A percentile compares a stretch with the other conserved stretches of the same genome.
phyloP scores from a whole-genome alignment of 2,888 invertebrate species.

The Drosophila meridiana region DNA sequence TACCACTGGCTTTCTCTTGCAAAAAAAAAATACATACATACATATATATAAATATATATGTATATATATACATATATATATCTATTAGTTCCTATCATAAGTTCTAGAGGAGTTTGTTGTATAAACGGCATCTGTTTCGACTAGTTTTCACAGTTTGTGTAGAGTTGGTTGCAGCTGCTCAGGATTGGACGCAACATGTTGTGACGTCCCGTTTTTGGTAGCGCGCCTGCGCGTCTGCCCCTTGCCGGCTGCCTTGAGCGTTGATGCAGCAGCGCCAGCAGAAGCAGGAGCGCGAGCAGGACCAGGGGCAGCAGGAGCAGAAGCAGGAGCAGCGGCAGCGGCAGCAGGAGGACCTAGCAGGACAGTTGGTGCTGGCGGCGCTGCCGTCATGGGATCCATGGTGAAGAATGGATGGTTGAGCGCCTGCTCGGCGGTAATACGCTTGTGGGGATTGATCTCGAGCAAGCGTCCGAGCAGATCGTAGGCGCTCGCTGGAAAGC shows the following conservation, averaged over 20 bases:
- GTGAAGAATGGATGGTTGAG: slow-evolving; percentile 91
- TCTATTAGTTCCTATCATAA: slow-evolving; percentile 1
- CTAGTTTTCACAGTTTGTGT: slow-evolving; percentile 59
- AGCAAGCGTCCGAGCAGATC: slow-evolving; percentile 90
- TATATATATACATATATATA: not conserved
- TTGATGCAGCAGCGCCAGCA: not conserved
- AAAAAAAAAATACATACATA: slow-evolving; percentile 4
- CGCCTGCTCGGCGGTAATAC: slow-evolving; percentile 91
- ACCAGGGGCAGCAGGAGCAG: not conserved
- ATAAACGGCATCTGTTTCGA: slow-evolving; percentile 44
- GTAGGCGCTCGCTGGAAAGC: slow-evolving; percentile 90
- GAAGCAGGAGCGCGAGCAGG: not conserved
- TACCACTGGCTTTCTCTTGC: slow-evolving; percentile 29
- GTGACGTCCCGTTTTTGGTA: slow-evolving; percentile 14
- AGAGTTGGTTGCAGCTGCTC: slow-evolving; percentile 32
- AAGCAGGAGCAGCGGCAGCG: not conserved
- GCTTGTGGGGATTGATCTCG: slow-evolving; percentile 91
- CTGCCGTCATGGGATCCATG: slow-evolving; percentile 21
- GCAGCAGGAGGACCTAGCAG: not conserved
- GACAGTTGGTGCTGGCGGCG: not conserved
- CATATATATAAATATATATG: not conserved
- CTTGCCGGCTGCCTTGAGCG: not conserved
- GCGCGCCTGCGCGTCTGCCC: slow-evolving; percentile 52
- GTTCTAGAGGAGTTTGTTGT: slow-evolving; percentile 9
- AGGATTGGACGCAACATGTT: not conserved